Evolutionary conservation across 1,140 invertebrate species (phyloP).

Genomic region (Arion vulgaris): DNA sequence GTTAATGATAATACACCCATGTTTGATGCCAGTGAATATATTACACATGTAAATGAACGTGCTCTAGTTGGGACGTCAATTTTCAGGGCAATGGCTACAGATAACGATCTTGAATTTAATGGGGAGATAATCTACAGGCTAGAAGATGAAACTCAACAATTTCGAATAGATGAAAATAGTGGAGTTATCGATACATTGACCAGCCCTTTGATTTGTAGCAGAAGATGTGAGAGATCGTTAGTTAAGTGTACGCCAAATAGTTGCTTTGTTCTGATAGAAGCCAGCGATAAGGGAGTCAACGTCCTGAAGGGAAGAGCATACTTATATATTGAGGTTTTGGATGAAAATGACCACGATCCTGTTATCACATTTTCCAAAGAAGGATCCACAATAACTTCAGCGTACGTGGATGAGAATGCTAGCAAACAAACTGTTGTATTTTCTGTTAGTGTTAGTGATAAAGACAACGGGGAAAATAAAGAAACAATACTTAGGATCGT

Average conservation of each 20-base stretch:
- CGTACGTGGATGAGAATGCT: conserved; percentile 94
- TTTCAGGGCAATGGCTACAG: conserved; percentile 52
- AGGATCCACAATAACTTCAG: conserved; percentile 84
- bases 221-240: conserved; percentile 41
- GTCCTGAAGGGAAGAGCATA: conserved; percentile 93
- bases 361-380: conserved; percentile 88
- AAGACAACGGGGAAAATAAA: conserved; percentile 91
- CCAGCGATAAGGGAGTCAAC: conserved; percentile 91
- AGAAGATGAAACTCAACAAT: conserved; percentile 62
- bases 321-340: conserved; percentile 92
- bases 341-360: conserved; percentile 94
- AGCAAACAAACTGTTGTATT: conserved; percentile 86
- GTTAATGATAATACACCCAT: conserved; percentile 18
- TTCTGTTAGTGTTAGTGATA: conserved; percentile 90
- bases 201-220: conserved; percentile 52
- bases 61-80: conserved; percentile 53
- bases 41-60: conserved; percentile 54
- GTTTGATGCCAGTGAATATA: conserved; percentile 83
- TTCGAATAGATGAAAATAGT: conserved; percentile 60
- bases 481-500: conserved; percentile 84
- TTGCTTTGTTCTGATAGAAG: conserved; percentile 94
- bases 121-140: conserved; percentile 81
- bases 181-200: conserved; percentile 60
- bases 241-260: conserved; percentile 48
- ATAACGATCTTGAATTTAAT: conserved; percentile 63